phyloP scores from a whole-genome alignment of 1,140 invertebrate species.

The Philaenus spumarius region DNA sequence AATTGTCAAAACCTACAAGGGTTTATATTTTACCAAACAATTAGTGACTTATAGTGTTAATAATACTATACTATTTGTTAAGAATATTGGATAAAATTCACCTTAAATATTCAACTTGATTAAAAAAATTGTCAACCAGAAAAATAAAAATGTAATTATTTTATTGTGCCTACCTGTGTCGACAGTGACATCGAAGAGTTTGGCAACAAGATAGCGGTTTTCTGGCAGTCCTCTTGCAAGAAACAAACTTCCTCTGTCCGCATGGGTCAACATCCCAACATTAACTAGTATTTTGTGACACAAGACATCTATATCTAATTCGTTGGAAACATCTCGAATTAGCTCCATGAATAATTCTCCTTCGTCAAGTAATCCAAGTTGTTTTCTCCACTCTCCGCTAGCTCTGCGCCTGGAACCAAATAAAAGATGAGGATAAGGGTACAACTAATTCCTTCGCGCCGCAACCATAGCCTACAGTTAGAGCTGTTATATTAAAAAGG shows the following conservation, averaged over 20 bases:
- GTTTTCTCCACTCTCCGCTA: conserved; percentile 39
- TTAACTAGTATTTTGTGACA: conserved; percentile 93
- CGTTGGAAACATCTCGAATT: conserved; percentile 87
- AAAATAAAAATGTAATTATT: no score
- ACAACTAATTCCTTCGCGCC: no score
- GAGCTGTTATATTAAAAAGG: no score
- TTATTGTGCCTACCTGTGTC: conserved; percentile 74
- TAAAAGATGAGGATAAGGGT: no score
- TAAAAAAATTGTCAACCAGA: no score
- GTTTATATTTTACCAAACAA: no score
- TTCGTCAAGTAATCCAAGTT: conserved; percentile 60
- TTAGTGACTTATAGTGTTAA: no score
- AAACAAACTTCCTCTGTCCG: conserved; percentile 82
- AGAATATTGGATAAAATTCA: no score
- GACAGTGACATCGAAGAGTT: conserved; percentile 86
- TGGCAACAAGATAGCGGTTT: conserved; percentile 75
- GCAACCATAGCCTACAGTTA: no score
- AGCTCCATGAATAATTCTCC: conserved; percentile 88
- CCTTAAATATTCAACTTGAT: no score
- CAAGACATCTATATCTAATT: conserved; percentile 85
- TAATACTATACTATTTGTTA: no score
- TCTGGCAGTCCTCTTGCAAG: conserved; percentile 70
- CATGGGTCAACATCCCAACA: conserved; percentile 76
- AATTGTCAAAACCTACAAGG: no score
- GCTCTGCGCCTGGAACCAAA: conserved; percentile 20